Percentiles rank a stretch among this genome's conserved stretches.
Conservation (phyloP, 30 jellyfish, hydroid and myxozoan species). For the Clytia hemisphaerica region DNA sequence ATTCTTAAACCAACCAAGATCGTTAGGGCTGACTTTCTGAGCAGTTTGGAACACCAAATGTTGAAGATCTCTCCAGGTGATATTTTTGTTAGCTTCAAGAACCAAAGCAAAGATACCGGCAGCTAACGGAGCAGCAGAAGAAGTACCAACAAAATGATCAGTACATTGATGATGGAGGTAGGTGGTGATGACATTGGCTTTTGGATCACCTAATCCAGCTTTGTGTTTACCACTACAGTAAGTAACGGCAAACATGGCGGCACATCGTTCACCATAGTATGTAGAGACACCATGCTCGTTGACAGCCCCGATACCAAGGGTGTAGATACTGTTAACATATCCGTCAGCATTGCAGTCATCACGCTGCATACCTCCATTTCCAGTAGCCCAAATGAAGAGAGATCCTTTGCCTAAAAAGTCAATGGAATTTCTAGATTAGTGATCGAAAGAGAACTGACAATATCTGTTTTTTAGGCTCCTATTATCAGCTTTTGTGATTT, state of each 20-base stretch:
- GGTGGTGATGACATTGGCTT: conserved; percentile 86
- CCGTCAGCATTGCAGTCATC: conserved; percentile 98
- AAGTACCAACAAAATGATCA: conserved; percentile 95
- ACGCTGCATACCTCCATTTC: conserved; percentile 87
- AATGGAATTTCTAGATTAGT: background rate
- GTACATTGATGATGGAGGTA: conserved; percentile 91
- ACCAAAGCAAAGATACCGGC: conserved; percentile 95
- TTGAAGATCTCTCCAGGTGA: conserved; percentile 97
- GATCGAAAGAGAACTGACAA: too few species aligned
- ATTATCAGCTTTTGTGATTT: too few species aligned
- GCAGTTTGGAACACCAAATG: conserved; percentile 88
- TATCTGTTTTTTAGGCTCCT: too few species aligned
- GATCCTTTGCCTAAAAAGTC: conserved; percentile 66
- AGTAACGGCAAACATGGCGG: conserved; percentile 95
- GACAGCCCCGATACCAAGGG: conserved; percentile 92
- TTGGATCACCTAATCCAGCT: conserved; percentile 46
- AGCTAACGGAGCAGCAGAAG: conserved; percentile 99
- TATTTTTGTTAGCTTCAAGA: conserved; percentile 78
- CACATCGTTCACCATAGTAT: conserved; percentile 87
- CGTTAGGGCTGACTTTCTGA: conserved; percentile 87
- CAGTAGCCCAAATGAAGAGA: conserved; percentile 96
- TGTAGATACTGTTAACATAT: conserved; percentile 85
- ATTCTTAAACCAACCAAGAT: conserved; percentile 78
- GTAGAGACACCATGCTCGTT: conserved; percentile 96
- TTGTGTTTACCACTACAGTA: conserved; percentile 91